A percentile compares a stretch with the other conserved stretches of the same genome.
phyloP scores from a whole-genome alignment of 2,888 invertebrate species.

The Parasteatoda lunata region DNA sequence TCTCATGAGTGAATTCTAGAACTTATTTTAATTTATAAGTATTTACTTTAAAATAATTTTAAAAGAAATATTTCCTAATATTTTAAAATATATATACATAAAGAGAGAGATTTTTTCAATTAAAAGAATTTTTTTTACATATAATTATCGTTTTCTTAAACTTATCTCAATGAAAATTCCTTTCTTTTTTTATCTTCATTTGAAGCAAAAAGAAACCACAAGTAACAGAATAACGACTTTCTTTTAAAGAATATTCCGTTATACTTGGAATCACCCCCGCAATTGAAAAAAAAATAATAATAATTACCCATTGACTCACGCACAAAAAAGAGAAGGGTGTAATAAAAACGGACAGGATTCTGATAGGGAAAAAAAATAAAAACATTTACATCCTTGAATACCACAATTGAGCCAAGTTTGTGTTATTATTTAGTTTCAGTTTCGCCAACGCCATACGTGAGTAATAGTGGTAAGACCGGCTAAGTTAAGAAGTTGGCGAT shows the following conservation, averaged over 20 bases:
- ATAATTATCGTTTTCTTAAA: too few species aligned
- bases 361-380: background rate
- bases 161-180: too few species aligned
- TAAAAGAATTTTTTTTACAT: too few species aligned
- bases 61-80: too few species aligned
- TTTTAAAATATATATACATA: too few species aligned
- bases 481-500: constrained; percentile 24
- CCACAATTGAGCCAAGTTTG: background rate
- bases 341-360: constrained; percentile 6
- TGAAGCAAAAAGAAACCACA: background rate
- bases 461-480: constrained; percentile 16
- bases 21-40: too few species aligned
- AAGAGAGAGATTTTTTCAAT: too few species aligned
- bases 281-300: too few species aligned
- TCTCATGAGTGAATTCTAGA: too few species aligned
- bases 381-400: constrained; percentile 3
- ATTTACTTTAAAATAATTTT: too few species aligned
- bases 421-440: constrained; percentile 13
- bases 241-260: background rate
- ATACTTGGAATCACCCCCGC: too few species aligned
- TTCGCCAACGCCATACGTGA: constrained; percentile 18
- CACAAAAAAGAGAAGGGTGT: constrained; percentile 3
- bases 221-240: background rate
- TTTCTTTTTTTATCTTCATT: too few species aligned
- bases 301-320: constrained; percentile 19